phyloP scores from a whole-genome alignment of 2,797 vertebrate genomes.

The Etheostoma nigrum region DNA sequence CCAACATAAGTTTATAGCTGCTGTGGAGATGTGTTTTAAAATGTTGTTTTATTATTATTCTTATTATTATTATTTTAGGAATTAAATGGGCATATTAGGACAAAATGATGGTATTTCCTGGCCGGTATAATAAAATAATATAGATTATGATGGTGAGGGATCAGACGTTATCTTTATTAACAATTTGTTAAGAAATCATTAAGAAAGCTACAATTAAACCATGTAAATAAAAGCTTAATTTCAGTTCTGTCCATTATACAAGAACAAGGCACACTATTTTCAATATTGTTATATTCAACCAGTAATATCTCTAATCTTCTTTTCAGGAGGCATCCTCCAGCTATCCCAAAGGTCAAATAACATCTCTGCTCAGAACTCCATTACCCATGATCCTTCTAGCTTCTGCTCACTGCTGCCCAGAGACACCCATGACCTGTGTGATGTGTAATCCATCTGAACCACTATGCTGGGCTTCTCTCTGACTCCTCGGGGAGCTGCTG shows the following conservation, averaged over 20 bases:
- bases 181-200: background rate
- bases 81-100: background rate
- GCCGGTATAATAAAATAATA: background rate
- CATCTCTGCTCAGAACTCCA: conserved; percentile 42
- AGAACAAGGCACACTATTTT: too few relatives aligned
- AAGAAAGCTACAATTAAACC: conserved; percentile 2
- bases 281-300: background rate
- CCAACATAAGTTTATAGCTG: background rate
- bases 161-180: background rate
- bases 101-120: background rate
- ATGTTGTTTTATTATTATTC: background rate
- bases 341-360: conserved; percentile 74
- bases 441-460: conserved; percentile 72
- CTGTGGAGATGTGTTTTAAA: too few relatives aligned
- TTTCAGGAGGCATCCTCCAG: conserved; percentile 82
- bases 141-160: background rate
- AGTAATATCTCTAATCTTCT: conserved; percentile 46
- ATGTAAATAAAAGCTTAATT: conserved; percentile 3
- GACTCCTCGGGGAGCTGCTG: conserved; percentile 63
- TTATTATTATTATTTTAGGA: background rate
- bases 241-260: background rate
- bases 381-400: conserved; percentile 57
- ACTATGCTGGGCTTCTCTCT: conserved; percentile 36
- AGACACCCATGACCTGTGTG: conserved; percentile 59
- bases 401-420: conserved; percentile 49